These are phyloP conservation scores for Meloe dianella DNA, from an alignment of 2,888 invertebrate genomes.

Conservation along the genomic window DNA sequence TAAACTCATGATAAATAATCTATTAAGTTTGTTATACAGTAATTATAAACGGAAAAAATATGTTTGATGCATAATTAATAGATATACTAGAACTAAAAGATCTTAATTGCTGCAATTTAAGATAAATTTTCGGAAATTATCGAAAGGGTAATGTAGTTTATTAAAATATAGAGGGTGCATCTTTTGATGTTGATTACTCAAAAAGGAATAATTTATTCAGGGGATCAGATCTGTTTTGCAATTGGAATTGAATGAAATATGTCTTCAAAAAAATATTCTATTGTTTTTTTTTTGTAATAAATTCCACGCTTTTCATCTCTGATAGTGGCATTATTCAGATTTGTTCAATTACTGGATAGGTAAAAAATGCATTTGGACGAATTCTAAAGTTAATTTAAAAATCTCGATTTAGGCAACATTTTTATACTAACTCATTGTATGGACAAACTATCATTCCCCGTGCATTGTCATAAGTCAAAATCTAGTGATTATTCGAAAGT, in stretches of 20 bases:
- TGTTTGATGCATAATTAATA: slow-evolving; percentile 10
- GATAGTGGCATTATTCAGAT: no score
- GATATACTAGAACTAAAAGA: neutral
- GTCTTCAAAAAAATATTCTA: no score
- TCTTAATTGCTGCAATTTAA: neutral
- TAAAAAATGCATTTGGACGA: no score
- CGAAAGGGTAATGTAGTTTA: slow-evolving; percentile 15
- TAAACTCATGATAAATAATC: neutral
- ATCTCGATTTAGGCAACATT: no score
- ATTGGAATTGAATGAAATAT: neutral
- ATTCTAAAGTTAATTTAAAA: no score
- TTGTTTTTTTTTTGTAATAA: no score
- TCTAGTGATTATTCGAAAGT: no score
- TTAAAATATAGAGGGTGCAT: neutral
- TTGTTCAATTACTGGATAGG: no score
- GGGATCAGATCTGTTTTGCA: neutral
- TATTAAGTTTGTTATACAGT: neutral
- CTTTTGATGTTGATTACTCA: slow-evolving; percentile 2
- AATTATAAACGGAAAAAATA: neutral
- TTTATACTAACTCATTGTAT: no score
- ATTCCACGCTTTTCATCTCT: no score
- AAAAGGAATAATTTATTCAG: neutral
- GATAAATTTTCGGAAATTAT: neutral
- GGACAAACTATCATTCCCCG: no score
- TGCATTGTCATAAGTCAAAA: no score